Evolutionary conservation across 2,797 vertebrate species (phyloP), one percentile per base, ranked within the genome.

Genomic region (Clarias laeviceps): DNA sequence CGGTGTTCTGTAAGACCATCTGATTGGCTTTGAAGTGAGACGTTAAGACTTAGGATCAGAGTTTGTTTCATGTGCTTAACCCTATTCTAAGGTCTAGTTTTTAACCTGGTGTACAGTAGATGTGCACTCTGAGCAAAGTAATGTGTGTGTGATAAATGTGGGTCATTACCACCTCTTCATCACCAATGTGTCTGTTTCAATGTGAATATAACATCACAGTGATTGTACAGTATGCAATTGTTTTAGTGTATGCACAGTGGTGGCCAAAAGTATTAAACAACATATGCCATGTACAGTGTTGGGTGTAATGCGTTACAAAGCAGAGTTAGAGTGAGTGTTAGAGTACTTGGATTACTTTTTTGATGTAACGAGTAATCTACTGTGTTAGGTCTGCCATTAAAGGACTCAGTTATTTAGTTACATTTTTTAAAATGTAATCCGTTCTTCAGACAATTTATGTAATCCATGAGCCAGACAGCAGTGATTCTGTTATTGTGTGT

Each of bases 1-100:
- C 70, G 34, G 50, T 12, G 69, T 70, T 86, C 18, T 29, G n/a
- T 57, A 56, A 62, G 69, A 59, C 66, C 27, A 80, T 79, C 72
- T 56, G 61, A 62, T 57, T 74, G 59, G 69, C 11, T 85, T 64
- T 83, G 76, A 85, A 76, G 80, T 68, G 18, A 61, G 27, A 65
- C 59, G 27, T 68, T 20, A 27, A 73, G 59, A 74, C 59, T 68
- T 20, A 79, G 54, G n/a, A 32, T 82, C 57, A 82, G 34, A 59
- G 72, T 29, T 22, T 64, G 34, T 64, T 68, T 34, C 11, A 86
- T 78, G 86, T 70, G 80, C 37, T 61, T 83, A 76, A 14, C n/a
- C 45, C 45, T 74, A 1, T 56, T 74, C 45, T 73, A 29, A 9
- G n/a, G 6, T 54, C 4, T 76, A 72, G 80, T 76, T 59, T 54